phyloP scores from a whole-genome alignment of 2,797 vertebrate species.

The Myotis daubentonii region DNA sequence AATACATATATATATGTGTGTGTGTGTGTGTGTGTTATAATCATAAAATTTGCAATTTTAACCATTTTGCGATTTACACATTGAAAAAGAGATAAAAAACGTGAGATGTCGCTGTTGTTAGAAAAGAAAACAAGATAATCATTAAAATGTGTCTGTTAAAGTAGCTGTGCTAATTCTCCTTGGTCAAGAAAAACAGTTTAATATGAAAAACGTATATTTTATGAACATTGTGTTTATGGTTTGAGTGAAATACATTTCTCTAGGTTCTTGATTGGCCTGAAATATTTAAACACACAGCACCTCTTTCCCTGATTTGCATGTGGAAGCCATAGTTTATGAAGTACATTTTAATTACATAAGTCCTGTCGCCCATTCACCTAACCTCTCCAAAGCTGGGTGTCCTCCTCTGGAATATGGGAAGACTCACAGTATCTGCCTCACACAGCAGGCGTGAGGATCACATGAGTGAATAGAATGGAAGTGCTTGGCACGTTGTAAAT shows the following conservation, averaged over 20 bases:
- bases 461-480: background rate
- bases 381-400: background rate
- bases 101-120: background rate
- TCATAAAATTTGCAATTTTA: slow-evolving; percentile 9
- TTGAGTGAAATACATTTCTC: slow-evolving; percentile 39
- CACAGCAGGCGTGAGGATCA: background rate
- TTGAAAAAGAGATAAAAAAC: slow-evolving; percentile 13
- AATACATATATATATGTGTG: no score
- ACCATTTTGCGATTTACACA: slow-evolving; percentile 3
- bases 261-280: slow-evolving; percentile 6
- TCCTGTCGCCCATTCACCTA: background rate
- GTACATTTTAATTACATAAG: slow-evolving; percentile 25
- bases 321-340: slow-evolving; percentile 13
- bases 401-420: background rate
- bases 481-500: background rate
- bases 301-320: background rate
- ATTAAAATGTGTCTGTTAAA: slow-evolving; percentile 34
- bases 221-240: slow-evolving; percentile 6
- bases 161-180: background rate
- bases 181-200: slow-evolving; percentile 46
- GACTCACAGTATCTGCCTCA: background rate
- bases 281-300: background rate
- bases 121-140: slow-evolving; percentile 5
- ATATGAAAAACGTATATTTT: slow-evolving; percentile 37
- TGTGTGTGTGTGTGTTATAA: background rate